Evolutionary conservation across 2,113 vertebrate genomes (phyloP), one percentile per base, ranked within the genome.

Genomic region (Silurus glanis): DNA sequence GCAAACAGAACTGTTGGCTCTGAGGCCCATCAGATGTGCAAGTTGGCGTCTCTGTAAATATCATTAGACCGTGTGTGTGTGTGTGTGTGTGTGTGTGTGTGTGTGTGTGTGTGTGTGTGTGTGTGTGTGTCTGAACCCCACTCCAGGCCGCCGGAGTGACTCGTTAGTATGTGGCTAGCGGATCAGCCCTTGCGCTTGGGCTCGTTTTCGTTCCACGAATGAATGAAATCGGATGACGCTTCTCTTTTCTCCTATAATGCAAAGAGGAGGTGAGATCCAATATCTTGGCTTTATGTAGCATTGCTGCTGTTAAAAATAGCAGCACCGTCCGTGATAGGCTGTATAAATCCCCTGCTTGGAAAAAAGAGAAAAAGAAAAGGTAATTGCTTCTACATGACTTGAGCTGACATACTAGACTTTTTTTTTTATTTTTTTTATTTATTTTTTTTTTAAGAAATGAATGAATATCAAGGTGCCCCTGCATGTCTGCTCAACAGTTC

Each of bases 1-100:
- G 86, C 78, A 79, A 89, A 83, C 74, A 87, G 82, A 84, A 80
- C 83, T 85, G 86, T 83, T 87, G 85, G 83, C 87, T 80, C 59
- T 64, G 75, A 59, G 78, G 76, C 82, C 82, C 64, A 87, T 88
- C 85, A 82, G 85, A 87, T 88, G 83, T 86, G 75, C 58, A 67
- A 82, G 71, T 85, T 84, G 82, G 62, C 87, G 28, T 87, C 83
- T 55, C 74, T 87, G 59, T 87, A 85, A 85, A 87, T 85, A 85
- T 74, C 69, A 75, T 83, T 82, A 74, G 83, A 28, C 78, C 21
- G 14, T 45, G 55, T 82, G 64, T 74, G 61, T 55, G 83, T 47
- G 62, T 67, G 58, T 67, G 37, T 62, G 69, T 67, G 59, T 62
- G 45, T 13, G 6, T 45, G 16, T 71, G 58, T 53, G 49, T 47